Conservation (phyloP, 1,140 invertebrate genomes). For the Aphidius gifuensis region DNA sequence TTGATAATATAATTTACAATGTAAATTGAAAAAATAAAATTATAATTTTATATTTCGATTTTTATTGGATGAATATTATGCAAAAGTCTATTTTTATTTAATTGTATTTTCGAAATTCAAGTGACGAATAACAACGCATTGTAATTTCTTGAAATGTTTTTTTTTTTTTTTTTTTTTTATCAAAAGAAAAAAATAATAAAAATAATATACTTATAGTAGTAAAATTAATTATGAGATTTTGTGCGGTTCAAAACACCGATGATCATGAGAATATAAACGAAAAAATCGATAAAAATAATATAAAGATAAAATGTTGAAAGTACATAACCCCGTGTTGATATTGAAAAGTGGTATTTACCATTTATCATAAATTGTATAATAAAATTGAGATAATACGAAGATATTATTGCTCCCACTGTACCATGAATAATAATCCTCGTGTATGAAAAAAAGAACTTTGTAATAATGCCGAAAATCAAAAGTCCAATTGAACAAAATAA, state of each 20-base stretch:
- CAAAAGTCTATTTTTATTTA: too few species aligned
- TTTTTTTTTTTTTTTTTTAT: too few species aligned
- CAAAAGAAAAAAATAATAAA: too few species aligned
- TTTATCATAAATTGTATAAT: conserved; percentile 96
- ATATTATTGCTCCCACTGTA: conserved; percentile 75
- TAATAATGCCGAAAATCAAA: conserved; percentile 79
- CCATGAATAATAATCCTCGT: conserved; percentile 74
- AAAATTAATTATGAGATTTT: too few species aligned
- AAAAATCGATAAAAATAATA: conserved; percentile 87
- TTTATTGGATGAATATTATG: too few species aligned
- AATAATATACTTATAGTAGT: too few species aligned
- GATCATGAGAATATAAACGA: conserved; percentile 82
- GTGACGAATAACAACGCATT: too few species aligned
- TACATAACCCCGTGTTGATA: conserved; percentile 95
- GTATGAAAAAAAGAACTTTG: conserved; percentile 65
- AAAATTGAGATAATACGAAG: conserved; percentile 82
- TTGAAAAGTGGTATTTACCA: conserved; percentile 83
- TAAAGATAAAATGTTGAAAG: conserved; percentile 91
- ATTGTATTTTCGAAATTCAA: too few species aligned
- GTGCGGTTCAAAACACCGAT: conserved; percentile 65
- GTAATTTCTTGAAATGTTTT: too few species aligned
- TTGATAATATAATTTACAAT: too few species aligned
- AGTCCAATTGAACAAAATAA: conserved; percentile 77
- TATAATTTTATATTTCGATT: too few species aligned
- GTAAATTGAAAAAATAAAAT: too few species aligned